Base-by-base conservation (phyloP, 1,140 invertebrate genomes). In the Trichonephila inaurata region DNA sequence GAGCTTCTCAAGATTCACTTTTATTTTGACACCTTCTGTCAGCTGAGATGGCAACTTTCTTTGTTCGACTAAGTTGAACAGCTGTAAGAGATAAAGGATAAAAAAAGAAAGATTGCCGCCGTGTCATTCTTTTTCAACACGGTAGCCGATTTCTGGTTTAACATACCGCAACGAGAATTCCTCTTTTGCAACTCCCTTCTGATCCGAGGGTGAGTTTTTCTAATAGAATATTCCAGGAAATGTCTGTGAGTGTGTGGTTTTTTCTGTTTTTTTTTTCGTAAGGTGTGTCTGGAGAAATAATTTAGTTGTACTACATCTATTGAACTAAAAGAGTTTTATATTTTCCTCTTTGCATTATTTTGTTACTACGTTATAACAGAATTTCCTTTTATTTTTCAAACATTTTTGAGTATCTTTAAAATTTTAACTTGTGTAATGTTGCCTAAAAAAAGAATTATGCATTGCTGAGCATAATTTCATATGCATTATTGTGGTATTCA, bases 21-120 rank as follows among this genome's bases (percentile, higher is more conserved):
- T 88, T 88, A 64, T 64, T 88, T 88, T 88, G 86, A 88, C 86
- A 88, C 86, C 33, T 66, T 64, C 16, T 88, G 86, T 88, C 86
- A 88, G 28, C 28, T 24, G 21, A 40, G 19, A 62, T 64, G 86
- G 51, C 61, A 64, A 58, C 61, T 88, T 19, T n/a, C 86, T 66
- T 88, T 88, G 86, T 88, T 64, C 61, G 62, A 85, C 82, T 28
- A 28, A 58, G 40, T 85, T 58, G 21, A 62, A 64, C 86, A 64
- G 60, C 62, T 88, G 86, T 62, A 64, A 40, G 86, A 62, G 86
- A 64, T 88, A 88, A 88, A 64, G 10, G 86, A 88, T 64, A 19
- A 21, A 77, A 28, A 40, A 40, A 28, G 24, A 77, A 69, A 77
- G 10, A 19, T 77, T 77, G 72, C 72, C 28, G 72, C 14, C 10